Evolutionary conservation across 2,113 vertebrate species (phyloP), one percentile per base, ranked within the genome.

Genomic region (Pterocles gutturalis): DNA sequence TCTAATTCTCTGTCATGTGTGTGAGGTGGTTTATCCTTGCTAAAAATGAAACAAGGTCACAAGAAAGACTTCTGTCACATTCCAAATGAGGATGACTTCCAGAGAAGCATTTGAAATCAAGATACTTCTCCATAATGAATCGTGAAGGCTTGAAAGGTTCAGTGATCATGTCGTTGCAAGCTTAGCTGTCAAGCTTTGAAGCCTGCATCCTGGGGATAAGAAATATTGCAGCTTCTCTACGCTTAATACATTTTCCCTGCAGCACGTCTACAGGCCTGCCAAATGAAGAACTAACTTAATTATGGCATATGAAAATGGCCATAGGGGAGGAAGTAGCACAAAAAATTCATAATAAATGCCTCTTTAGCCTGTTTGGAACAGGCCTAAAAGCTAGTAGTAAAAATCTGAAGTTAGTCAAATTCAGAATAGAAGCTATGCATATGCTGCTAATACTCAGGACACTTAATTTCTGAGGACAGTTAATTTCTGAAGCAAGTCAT

Each of bases 261-360:
- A 88, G 87, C 54, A 70, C 0, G 0, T 78, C 53, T 62, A 77
- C 26, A 81, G 58, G 34, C n/a, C 38, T 94, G 41, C 26, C 88
- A 94, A 81, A 70, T 6, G 5, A 95, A 88, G 58, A 88, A 61
- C 49, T 90, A 85, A 84, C 55, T 92, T 89, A 86, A 83, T 94
- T 80, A 94, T 11, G 58, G 45, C 41, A 48, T 61, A 60, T 33
- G 41, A 94, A 90, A 88, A 93, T 61, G 38, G 13, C 45, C 76
- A 36, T 11, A 34, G 41, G 21, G 29, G 21, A 85, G 58, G 57
- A 93, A 6, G 46, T 14, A 67, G 26, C 20, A 71, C 17, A 69
- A 43, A 89, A 87, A 70, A 83, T 9, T 79, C 15, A 54, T 34
- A 83, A 51, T 21, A 26, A 72, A 55, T 1, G 31, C 13, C 38